Evolutionary conservation across 2,888 invertebrate genomes (phyloP).

Genomic region (Drosophila prostipennis): DNA sequence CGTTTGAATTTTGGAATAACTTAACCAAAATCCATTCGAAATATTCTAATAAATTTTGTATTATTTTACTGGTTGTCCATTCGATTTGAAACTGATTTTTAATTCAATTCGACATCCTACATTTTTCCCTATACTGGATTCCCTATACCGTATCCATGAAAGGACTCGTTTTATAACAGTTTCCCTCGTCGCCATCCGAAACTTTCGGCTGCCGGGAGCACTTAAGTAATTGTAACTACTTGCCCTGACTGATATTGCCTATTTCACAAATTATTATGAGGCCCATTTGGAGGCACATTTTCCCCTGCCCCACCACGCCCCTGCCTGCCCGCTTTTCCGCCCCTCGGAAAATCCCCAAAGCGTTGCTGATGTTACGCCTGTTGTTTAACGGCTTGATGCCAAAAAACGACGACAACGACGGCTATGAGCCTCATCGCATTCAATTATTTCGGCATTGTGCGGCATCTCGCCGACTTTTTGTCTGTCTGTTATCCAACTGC

Average conservation of each 20-base stretch:
- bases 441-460: conserved; percentile 79
- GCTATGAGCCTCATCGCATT: conserved; percentile 79
- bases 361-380: conserved; percentile 62
- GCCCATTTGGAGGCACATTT: conserved; percentile 74
- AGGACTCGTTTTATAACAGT: conserved; percentile 1
- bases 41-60: too few relatives aligned
- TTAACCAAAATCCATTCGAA: too few relatives aligned
- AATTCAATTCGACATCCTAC: too few relatives aligned
- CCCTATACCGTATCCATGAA: neutral
- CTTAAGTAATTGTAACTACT: conserved; percentile 79
- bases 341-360: conserved; percentile 35
- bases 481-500: conserved; percentile 43
- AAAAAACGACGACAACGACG: conserved; percentile 70
- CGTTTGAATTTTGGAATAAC: neutral
- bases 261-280: conserved; percentile 78
- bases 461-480: conserved; percentile 49
- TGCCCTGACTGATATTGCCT: conserved; percentile 76
- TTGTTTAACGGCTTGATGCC: conserved; percentile 78
- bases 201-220: conserved; percentile 57
- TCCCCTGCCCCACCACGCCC: neutral
- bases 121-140: too few relatives aligned
- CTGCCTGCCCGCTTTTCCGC: conserved; percentile 15
- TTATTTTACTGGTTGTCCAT: too few relatives aligned
- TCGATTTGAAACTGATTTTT: too few relatives aligned
- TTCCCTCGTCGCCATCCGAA: conserved; percentile 10